Evolutionary conservation across 2,797 vertebrate genomes (phyloP).

Genomic region (Neomorphus geoffroyi): DNA sequence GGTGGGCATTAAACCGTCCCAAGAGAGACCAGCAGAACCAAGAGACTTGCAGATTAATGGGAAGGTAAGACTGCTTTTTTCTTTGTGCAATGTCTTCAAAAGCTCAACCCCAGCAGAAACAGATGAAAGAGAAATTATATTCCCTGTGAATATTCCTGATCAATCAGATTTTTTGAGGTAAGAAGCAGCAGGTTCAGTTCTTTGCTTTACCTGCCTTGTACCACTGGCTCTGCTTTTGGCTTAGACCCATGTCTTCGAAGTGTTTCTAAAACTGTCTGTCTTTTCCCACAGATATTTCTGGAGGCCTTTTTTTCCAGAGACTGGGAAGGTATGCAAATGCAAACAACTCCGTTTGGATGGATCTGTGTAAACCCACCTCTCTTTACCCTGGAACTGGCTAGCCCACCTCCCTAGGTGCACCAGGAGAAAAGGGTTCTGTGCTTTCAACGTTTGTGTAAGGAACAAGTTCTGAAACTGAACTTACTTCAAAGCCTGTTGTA

Average conservation of each 20-base stretch:
- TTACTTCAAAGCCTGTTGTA: not conserved
- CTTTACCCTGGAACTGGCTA: not conserved
- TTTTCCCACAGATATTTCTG: not conserved
- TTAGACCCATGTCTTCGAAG: not conserved
- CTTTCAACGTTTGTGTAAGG: not conserved
- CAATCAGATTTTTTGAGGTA: not conserved
- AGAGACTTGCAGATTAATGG: not conserved
- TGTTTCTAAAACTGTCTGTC: not conserved
- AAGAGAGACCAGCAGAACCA: not conserved
- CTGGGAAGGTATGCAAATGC: fast-evolving
- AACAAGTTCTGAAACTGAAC: not conserved
- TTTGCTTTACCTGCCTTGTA: not conserved
- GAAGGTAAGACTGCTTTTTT: not conserved
- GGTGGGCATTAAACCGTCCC: not conserved
- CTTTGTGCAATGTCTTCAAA: not conserved
- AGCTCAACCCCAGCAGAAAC: not conserved
- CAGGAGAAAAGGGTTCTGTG: not conserved
- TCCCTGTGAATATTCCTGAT: not conserved
- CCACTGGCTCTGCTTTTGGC: not conserved
- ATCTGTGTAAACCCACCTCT: not conserved
- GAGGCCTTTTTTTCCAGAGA: not conserved
- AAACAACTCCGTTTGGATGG: not conserved
- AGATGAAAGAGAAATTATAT: not conserved
- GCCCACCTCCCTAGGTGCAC: not conserved
- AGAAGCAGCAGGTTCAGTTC: not conserved